phyloP scores from a whole-genome alignment of 2,797 vertebrate genomes.

The Myripristis murdjan region DNA sequence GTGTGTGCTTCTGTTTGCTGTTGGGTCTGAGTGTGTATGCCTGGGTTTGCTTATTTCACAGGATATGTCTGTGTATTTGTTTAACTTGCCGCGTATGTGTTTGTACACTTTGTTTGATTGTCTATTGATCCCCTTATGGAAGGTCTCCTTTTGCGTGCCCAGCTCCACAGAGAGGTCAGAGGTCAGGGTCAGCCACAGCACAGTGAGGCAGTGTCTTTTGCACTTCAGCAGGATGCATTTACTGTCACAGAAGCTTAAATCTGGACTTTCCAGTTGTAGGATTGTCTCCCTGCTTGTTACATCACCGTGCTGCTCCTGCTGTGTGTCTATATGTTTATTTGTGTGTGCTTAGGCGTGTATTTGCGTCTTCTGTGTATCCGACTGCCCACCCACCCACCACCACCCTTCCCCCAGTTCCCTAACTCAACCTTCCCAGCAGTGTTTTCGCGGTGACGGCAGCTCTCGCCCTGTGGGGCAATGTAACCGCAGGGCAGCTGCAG shows the following conservation, averaged over 20 bases:
- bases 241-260: slow-evolving; percentile 26
- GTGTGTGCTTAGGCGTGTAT: slow-evolving; percentile 12
- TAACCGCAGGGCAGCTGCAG: slow-evolving; percentile 71
- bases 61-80: slow-evolving; percentile 14
- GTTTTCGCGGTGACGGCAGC: slow-evolving; percentile 67
- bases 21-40: background rate
- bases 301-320: slow-evolving; percentile 2
- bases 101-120: background rate
- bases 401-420: slow-evolving; percentile 38
- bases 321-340: slow-evolving; percentile 5
- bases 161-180: no score
- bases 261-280: slow-evolving; percentile 7
- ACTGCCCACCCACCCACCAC: no score
- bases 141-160: slow-evolving; percentile 7
- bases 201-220: slow-evolving; percentile 6
- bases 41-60: slow-evolving; percentile 6
- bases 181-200: slow-evolving; percentile 22
- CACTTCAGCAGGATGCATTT: slow-evolving; percentile 25
- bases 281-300: background rate
- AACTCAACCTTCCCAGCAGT: slow-evolving; percentile 57
- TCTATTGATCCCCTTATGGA: slow-evolving; percentile 27
- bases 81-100: slow-evolving; percentile 17
- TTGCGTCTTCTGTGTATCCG: background rate
- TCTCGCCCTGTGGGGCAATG: slow-evolving; percentile 51
- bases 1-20: background rate